phyloP scores from a whole-genome alignment of 37 sponge, comb jelly and placozoan species.

The Hexactinellida sp. region DNA sequence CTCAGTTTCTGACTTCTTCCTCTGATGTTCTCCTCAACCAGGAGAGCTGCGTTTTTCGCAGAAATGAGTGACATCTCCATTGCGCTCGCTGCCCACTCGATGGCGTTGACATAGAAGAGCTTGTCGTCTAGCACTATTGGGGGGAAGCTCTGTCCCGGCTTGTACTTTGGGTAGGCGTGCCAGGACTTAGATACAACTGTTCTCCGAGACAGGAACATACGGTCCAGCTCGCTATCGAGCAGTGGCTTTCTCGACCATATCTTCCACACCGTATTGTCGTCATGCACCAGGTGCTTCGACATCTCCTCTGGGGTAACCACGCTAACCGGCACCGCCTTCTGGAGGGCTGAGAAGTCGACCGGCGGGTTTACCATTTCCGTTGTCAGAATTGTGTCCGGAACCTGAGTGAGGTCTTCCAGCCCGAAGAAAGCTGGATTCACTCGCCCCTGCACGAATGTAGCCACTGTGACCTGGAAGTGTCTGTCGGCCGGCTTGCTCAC shows the following conservation, averaged over 20 bases:
- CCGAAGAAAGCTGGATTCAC: conserved; percentile 44
- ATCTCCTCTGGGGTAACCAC: conserved; percentile 19
- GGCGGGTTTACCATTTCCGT: conserved; percentile 22
- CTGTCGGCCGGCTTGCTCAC: conserved; percentile 31
- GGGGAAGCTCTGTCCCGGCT: conserved; percentile 44
- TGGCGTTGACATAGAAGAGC: conserved; percentile 61
- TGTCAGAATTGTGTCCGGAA: conserved; percentile 43
- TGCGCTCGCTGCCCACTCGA: conserved; percentile 83
- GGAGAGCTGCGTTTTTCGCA: conserved; percentile 57
- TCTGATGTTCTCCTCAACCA: conserved; percentile 29
- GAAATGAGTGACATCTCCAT: conserved; percentile 88
- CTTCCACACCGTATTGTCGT: conserved; percentile 47
- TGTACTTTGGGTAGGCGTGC: conserved; percentile 75
- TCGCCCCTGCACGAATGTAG: conserved; percentile 48
- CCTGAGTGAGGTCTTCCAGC: background rate
- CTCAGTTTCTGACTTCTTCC: conserved; percentile 3
- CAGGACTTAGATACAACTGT: conserved; percentile 29
- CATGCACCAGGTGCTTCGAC: conserved; percentile 23
- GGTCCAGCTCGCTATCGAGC: conserved; percentile 26
- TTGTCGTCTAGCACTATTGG: conserved; percentile 62
- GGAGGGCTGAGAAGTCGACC: conserved; percentile 36
- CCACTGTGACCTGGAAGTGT: conserved; percentile 55
- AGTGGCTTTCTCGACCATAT: conserved; percentile 44
- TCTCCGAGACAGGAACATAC: conserved; percentile 26
- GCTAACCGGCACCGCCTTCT: conserved; percentile 36